phyloP scores from a whole-genome alignment of 1,140 invertebrate genomes.

The Drosophila takahashii region DNA sequence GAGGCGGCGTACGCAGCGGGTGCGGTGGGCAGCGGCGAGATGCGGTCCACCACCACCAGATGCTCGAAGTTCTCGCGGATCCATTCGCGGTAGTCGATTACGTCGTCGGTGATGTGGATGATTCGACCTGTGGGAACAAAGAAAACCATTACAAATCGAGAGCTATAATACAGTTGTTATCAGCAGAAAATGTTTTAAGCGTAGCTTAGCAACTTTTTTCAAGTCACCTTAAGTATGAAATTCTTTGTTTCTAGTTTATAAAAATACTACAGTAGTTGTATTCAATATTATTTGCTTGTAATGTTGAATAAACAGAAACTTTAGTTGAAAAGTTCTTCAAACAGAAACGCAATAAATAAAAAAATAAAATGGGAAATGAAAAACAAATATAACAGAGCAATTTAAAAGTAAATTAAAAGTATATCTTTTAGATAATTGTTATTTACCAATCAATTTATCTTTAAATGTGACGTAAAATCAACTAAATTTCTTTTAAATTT shows the following conservation, averaged over 20 bases:
- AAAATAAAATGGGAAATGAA: too few species aligned
- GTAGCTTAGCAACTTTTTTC: too few species aligned
- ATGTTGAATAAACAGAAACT: too few species aligned
- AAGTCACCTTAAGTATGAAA: background rate
- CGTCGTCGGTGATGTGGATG: constrained; percentile 96
- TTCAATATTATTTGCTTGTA: background rate
- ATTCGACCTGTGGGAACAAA: constrained; percentile 89
- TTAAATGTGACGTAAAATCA: too few species aligned
- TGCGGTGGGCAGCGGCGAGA: constrained; percentile 62
- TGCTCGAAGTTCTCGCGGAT: constrained; percentile 87
- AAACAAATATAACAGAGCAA: too few species aligned
- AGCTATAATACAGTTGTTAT: background rate
- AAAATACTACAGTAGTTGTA: background rate
- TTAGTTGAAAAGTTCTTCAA: too few species aligned
- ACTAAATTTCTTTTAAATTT: too few species aligned
- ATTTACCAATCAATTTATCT: too few species aligned
- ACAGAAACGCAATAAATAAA: too few species aligned
- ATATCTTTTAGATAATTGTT: too few species aligned
- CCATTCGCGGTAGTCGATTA: constrained; percentile 94
- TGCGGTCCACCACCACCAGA: constrained; percentile 63
- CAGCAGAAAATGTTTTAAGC: too few species aligned
- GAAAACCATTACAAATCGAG: constrained; percentile 2
- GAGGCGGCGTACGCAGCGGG: constrained; percentile 46
- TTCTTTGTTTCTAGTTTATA: background rate
- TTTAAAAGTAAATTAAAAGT: too few species aligned